Evolutionary conservation across 2,113 vertebrate species (phyloP), one percentile per base, ranked within the genome.

Genomic region (Arenaria interpres): DNA sequence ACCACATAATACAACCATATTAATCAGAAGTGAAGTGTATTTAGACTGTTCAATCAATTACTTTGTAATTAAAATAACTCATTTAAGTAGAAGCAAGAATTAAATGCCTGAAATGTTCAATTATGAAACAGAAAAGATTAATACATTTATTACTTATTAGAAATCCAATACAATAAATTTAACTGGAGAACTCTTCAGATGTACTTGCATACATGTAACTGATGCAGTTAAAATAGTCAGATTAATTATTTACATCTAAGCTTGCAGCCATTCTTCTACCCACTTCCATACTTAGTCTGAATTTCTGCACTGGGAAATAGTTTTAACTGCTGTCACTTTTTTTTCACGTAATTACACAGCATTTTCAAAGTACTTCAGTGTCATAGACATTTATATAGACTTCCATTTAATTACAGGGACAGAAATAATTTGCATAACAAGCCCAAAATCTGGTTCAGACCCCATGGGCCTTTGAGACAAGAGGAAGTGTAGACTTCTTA

Each of bases 351-450:
- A 94, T 91, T 91, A 71, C 41, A 69, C 23, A 67, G 24, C 12
- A 74, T 71, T 94, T 94, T 74, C 60, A 88, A 21, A 85, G 27
- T 57, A 71, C 16, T 77, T 71, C 48, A 77, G 21, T 53, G 41
- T 57, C 59, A 69, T 10, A 74, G 85, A 35, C 39, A 68, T 87
- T 80, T 81, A 77, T 93, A 62, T 14, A 81, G 45, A 60, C 45
- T 66, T 74, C 37, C 10, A 60, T 71, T 77, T 91, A 87, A 89
- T 66, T 94, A 86, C 32, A 93, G 45, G 18, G 51, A 72, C 46
- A 88, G 54, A 87, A 91, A 81, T 77, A 66, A 81, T 85, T 87
- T 81, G 69, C 50, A 62, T 66, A 84, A 79, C 37, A 95, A 87
- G 11, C 23, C 35, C 14, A 84, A 80, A 81, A 73, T 93, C 54